phyloP scores from a whole-genome alignment of 2,797 vertebrate genomes.

The Pseudochaenichthys georgianus region DNA sequence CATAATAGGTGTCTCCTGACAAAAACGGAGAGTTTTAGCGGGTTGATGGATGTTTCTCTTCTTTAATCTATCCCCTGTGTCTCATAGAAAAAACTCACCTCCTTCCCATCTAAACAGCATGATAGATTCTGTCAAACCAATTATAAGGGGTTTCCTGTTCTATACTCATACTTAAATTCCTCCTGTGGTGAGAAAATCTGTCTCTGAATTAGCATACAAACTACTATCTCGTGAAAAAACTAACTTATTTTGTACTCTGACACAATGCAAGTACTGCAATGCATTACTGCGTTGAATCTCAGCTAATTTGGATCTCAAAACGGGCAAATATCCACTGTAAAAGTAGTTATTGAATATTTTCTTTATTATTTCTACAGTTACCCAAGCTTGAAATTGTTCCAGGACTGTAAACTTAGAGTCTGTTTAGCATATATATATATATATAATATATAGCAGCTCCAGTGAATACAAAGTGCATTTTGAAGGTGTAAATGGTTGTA shows the following conservation, averaged over 20 bases:
- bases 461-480: conserved; percentile 43
- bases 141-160: conserved; percentile 52
- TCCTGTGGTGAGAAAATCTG: conserved; percentile 51
- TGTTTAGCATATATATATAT: conserved; percentile 31
- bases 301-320: conserved; percentile 37
- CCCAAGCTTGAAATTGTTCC: conserved; percentile 9
- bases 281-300: conserved; percentile 20
- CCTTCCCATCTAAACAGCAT: conserved; percentile 53
- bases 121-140: conserved; percentile 67
- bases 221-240: conserved; percentile 24
- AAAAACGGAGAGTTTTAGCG: conserved; percentile 73
- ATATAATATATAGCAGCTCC: conserved; percentile 17
- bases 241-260: conserved; percentile 13
- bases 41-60: conserved; percentile 75
- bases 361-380: conserved; percentile 12
- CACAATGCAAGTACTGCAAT: background rate
- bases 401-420: conserved; percentile 12
- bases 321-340: background rate
- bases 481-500: conserved; percentile 51
- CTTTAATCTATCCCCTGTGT: conserved; percentile 75
- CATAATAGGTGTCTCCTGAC: conserved; percentile 74
- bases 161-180: conserved; percentile 7
- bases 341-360: conserved; percentile 2
- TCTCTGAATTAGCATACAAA: conserved; percentile 59
- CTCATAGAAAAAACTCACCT: conserved; percentile 59